phyloP scores from a whole-genome alignment of 2,113 vertebrate genomes.

The Hylia prasina region DNA sequence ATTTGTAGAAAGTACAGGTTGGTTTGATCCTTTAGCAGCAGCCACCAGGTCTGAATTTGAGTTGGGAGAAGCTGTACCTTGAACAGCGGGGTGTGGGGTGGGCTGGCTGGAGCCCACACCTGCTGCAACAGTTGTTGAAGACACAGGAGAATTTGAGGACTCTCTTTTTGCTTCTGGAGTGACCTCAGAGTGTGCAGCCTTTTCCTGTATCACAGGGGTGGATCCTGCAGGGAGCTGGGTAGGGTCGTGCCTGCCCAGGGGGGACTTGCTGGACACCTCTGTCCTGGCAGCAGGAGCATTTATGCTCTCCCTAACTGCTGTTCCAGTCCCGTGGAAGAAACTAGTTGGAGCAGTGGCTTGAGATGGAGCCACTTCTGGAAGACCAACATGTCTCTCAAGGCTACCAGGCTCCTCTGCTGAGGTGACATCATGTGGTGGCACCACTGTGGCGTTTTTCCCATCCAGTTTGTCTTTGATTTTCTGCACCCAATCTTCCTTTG shows the following conservation, averaged over 20 bases:
- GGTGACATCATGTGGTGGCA: fast-evolving
- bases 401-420: background rate
- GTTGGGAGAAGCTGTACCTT: background rate
- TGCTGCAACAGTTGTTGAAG: background rate
- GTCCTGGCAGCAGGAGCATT: background rate
- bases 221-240: background rate
- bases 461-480: background rate
- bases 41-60: background rate
- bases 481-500: background rate
- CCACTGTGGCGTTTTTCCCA: background rate
- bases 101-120: background rate
- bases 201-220: fast-evolving
- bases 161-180: background rate
- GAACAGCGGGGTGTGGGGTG: background rate
- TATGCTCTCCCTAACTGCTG: background rate
- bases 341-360: background rate
- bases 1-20: background rate
- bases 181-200: fast-evolving
- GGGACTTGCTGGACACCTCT: background rate
- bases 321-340: background rate
- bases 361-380: background rate
- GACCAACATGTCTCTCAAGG: background rate
- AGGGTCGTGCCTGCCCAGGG: background rate
- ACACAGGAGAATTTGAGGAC: background rate
- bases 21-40: background rate